Conservation (phyloP, 2,797 vertebrate genomes). For the Myotis pilosus region DNA sequence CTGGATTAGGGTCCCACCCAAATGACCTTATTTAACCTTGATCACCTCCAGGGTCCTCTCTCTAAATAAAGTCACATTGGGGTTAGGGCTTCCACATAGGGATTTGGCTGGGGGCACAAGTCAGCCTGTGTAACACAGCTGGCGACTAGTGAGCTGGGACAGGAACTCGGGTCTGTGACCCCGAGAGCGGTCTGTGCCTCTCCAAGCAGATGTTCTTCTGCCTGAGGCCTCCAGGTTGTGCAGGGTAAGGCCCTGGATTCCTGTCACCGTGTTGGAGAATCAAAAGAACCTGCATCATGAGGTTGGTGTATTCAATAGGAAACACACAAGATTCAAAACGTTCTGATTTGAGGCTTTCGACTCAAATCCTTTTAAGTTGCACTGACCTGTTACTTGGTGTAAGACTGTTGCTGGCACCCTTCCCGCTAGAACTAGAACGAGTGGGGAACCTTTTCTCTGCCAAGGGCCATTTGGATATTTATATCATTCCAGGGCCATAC, state of each 20-base stretch:
- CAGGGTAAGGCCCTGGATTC: not conserved
- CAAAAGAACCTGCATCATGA: accelerated
- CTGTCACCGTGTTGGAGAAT: not conserved
- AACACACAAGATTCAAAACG: accelerated
- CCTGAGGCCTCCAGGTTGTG: not conserved
- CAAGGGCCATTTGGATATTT: too few relatives aligned
- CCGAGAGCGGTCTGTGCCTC: accelerated
- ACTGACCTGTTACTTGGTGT: not conserved
- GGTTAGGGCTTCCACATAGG: not conserved
- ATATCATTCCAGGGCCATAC: too few relatives aligned
- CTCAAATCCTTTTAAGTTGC: accelerated
- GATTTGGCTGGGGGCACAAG: too few relatives aligned
- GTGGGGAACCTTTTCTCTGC: too few relatives aligned
- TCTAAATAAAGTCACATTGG: not conserved
- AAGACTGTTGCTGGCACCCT: accelerated
- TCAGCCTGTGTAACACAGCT: not conserved
- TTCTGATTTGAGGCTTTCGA: not conserved
- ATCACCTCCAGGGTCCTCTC: accelerated
- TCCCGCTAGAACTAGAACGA: too few relatives aligned
- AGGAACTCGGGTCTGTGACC: accelerated
- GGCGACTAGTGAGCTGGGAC: not conserved
- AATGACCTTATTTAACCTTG: not conserved
- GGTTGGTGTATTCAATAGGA: accelerated
- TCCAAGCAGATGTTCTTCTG: not conserved
- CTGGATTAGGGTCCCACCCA: not conserved